phyloP scores from a whole-genome alignment of 2,888 invertebrate genomes.

The Cryptocephalus primarius region DNA sequence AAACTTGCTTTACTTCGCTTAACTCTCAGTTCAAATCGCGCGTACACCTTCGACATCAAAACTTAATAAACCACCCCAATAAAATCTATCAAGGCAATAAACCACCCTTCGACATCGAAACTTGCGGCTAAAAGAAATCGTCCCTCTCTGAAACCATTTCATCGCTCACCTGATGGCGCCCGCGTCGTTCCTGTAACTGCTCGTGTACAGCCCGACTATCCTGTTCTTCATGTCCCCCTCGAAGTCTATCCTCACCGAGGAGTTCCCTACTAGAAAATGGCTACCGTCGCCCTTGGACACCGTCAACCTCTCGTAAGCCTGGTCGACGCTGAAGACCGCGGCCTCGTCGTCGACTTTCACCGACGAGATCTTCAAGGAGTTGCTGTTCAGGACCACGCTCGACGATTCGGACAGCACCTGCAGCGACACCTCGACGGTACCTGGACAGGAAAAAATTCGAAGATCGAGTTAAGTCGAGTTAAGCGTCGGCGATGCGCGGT shows the following conservation, averaged over 20 bases:
- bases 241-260: slow-evolving; percentile 49
- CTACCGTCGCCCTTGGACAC: slow-evolving; percentile 19
- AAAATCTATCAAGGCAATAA: too few species aligned
- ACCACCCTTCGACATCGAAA: too few species aligned
- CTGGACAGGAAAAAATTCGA: slow-evolving; percentile 6
- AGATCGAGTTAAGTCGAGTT: too few species aligned
- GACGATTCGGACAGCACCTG: slow-evolving; percentile 36
- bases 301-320: slow-evolving; percentile 22
- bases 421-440: slow-evolving; percentile 40
- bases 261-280: slow-evolving; percentile 26
- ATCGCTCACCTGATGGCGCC: slow-evolving; percentile 15
- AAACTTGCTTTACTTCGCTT: too few species aligned
- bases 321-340: slow-evolving; percentile 17
- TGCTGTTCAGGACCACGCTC: slow-evolving; percentile 49
- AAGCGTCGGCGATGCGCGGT: too few species aligned
- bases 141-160: too few species aligned
- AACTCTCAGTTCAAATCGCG: too few species aligned
- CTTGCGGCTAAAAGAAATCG: too few species aligned
- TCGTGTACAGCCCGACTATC: slow-evolving; percentile 65
- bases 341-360: slow-evolving; percentile 27
- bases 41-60: too few species aligned
- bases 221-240: slow-evolving; percentile 52
- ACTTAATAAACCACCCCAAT: too few species aligned
- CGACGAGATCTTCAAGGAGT: slow-evolving; percentile 43
- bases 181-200: slow-evolving; percentile 43